Evolutionary conservation across 1,140 invertebrate genomes (phyloP).

Genomic region (Hyles vespertilio): DNA sequence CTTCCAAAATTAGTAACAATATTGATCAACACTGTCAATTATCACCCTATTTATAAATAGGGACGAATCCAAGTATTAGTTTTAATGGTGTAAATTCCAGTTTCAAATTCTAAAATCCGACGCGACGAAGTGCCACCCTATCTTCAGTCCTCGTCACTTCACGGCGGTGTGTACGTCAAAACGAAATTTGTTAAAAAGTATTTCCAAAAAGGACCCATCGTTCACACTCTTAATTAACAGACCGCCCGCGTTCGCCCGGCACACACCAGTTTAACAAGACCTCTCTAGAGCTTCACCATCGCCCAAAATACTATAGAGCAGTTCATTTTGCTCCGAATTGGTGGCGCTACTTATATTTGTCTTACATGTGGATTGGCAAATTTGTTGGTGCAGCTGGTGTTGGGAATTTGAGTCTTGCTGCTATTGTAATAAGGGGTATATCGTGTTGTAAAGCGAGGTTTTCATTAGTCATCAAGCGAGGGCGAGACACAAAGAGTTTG

Average conservation of each 20-base stretch:
- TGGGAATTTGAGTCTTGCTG: slow-evolving; percentile 18
- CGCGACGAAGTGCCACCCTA: background rate
- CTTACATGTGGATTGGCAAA: slow-evolving; percentile 5
- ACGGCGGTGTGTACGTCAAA: slow-evolving; percentile 26
- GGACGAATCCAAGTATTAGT: too few relatives aligned
- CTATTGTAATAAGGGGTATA: slow-evolving; percentile 8
- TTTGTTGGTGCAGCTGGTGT: background rate
- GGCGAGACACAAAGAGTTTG: slow-evolving; percentile 53
- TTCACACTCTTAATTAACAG: slow-evolving; percentile 68
- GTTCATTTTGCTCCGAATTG: slow-evolving; percentile 11
- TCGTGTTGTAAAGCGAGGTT: slow-evolving; percentile 20
- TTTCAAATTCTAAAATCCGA: too few relatives aligned
- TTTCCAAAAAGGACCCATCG: slow-evolving; percentile 49
- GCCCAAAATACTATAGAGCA: background rate
- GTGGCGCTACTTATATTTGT: slow-evolving; percentile 28
- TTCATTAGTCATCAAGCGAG: slow-evolving; percentile 52
- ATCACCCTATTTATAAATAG: too few relatives aligned
- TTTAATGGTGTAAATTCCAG: too few relatives aligned
- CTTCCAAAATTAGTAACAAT: too few relatives aligned
- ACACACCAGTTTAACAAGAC: slow-evolving; percentile 45
- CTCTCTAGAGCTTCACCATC: slow-evolving; percentile 6
- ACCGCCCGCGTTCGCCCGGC: slow-evolving; percentile 40
- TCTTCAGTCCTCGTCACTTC: slow-evolving; percentile 36
- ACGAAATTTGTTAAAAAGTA: slow-evolving; percentile 24
- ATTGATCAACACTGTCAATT: too few relatives aligned